phyloP scores from a whole-genome alignment of 2,888 invertebrate genomes.

The Rhagophthalmus giganteus region DNA sequence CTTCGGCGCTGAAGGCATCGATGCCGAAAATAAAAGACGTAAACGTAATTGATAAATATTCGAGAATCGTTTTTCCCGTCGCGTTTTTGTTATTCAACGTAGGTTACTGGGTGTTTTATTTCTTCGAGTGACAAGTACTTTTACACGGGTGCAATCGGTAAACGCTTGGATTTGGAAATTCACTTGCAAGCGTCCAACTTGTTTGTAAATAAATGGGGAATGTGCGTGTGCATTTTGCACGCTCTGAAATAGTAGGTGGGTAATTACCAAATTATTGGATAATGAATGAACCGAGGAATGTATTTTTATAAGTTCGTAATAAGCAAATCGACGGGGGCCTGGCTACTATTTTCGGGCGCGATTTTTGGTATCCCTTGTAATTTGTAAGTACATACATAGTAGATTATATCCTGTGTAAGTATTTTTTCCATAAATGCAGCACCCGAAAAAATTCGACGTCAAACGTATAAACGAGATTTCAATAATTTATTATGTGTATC shows the following conservation, averaged over 20 bases:
- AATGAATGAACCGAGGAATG: background rate
- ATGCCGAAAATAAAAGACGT: slow-evolving; percentile 97
- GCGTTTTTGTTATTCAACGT: slow-evolving; percentile 94
- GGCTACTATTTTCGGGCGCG: background rate
- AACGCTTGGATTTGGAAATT: background rate
- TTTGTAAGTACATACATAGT: background rate
- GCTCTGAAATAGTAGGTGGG: background rate
- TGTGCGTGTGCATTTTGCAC: background rate
- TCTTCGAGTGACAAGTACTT: slow-evolving; percentile 61
- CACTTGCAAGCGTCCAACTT: background rate
- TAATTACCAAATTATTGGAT: background rate
- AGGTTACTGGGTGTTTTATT: slow-evolving; percentile 94
- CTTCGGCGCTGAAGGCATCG: slow-evolving; percentile 83
- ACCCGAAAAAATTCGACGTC: background rate
- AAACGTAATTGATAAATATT: slow-evolving; percentile 97
- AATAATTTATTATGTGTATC: background rate
- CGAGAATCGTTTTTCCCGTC: slow-evolving; percentile 92
- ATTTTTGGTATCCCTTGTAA: background rate
- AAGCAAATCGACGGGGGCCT: background rate
- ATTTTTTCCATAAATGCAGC: background rate
- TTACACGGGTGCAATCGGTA: slow-evolving; percentile 15
- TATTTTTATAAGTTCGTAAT: background rate
- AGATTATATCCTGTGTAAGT: background rate
- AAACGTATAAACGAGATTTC: background rate
- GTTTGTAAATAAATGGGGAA: background rate